phyloP scores from a whole-genome alignment of 1,140 invertebrate species.

The Piezodorus guildinii region DNA sequence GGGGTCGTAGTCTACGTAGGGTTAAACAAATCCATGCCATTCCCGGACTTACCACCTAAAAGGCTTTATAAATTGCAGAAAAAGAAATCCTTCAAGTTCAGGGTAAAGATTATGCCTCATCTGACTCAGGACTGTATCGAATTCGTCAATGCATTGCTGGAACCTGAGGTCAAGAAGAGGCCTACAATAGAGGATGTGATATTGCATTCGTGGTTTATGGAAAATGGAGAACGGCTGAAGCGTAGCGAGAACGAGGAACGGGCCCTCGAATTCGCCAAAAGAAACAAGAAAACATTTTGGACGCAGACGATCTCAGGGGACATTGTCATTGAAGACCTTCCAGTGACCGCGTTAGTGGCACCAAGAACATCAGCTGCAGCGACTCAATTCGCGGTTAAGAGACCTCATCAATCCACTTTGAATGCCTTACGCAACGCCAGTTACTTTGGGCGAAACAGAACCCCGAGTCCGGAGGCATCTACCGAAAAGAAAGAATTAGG shows the following conservation, averaged over 20 bases:
- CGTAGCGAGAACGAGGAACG: background rate
- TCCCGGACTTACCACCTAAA: conserved; percentile 43
- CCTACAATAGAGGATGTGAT: conserved; percentile 7
- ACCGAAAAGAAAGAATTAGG: too few species aligned
- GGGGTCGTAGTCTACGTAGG: conserved; percentile 57
- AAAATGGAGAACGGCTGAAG: background rate
- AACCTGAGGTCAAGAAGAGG: conserved; percentile 11
- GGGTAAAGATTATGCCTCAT: background rate
- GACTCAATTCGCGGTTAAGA: too few species aligned
- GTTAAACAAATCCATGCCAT: conserved; percentile 67
- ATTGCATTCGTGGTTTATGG: conserved; percentile 12
- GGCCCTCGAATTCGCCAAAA: conserved; percentile 8
- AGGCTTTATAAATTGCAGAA: conserved; percentile 35
- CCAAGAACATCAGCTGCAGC: too few species aligned
- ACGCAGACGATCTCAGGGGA: background rate
- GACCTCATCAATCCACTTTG: too few species aligned
- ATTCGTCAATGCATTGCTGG: background rate
- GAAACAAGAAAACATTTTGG: background rate
- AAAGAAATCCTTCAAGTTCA: conserved; percentile 28
- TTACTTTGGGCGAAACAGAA: too few species aligned
- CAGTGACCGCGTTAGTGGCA: too few species aligned
- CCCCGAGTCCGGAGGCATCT: too few species aligned
- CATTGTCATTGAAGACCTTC: too few species aligned
- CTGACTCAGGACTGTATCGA: conserved; percentile 5
- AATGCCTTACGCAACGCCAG: too few species aligned